These are phyloP conservation scores for Phrynocephalus vlangalii DNA, from an alignment of 2,797 vertebrate genomes.

Conservation along the genomic window DNA sequence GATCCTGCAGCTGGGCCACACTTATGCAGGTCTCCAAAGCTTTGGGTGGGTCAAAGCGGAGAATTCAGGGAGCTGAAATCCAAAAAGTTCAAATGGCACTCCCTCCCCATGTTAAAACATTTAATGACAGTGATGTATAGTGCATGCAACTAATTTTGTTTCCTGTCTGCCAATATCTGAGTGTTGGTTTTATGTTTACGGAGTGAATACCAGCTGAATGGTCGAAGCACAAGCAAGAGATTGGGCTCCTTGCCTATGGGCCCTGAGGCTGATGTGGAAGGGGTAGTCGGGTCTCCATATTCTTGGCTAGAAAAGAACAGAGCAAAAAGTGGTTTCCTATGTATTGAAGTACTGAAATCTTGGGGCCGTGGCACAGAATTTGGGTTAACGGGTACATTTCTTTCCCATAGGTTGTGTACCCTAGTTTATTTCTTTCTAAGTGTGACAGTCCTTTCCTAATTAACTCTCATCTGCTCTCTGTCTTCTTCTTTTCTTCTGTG, in stretches of 20 bases:
- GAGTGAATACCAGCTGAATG: not conserved
- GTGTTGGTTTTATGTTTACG: not conserved
- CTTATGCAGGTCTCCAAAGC: too few species aligned
- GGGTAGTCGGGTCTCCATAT: too few species aligned
- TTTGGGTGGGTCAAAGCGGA: too few species aligned
- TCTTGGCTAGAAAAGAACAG: not conserved
- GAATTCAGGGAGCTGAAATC: too few species aligned
- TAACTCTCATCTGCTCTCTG: slow-evolving; percentile 72
- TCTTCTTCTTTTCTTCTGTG: slow-evolving; percentile 69
- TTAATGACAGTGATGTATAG: not conserved
- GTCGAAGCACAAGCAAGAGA: not conserved
- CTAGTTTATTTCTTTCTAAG: slow-evolving; percentile 49
- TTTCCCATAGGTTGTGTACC: slow-evolving; percentile 28
- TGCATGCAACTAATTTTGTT: not conserved
- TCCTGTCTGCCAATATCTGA: too few species aligned
- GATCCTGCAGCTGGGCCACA: too few species aligned
- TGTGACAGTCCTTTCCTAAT: slow-evolving; percentile 41
- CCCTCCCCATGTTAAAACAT: not conserved
- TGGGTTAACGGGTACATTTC: not conserved
- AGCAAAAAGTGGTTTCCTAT: not conserved
- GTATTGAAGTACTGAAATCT: not conserved
- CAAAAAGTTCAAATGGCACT: too few species aligned
- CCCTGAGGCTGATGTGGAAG: not conserved
- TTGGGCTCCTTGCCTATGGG: not conserved
- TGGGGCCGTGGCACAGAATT: not conserved